These are phyloP conservation scores for Archocentrus centrarchus DNA, from an alignment of 2,113 vertebrate genomes.

Conservation along the genomic window DNA sequence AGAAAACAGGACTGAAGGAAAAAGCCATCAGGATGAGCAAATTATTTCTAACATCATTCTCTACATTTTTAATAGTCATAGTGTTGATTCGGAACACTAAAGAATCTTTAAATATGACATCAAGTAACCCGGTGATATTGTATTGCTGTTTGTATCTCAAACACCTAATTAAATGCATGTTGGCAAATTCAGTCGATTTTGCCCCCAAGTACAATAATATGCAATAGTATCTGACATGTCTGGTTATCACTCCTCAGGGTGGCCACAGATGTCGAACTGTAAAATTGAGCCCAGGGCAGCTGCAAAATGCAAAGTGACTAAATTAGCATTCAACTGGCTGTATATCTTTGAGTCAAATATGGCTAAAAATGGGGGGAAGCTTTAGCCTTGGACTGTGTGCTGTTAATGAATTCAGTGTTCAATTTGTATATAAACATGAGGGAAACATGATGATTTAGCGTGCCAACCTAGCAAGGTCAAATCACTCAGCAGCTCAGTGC, in stretches of 20 bases:
- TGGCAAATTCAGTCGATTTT: conserved; percentile 13
- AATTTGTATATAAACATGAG: conserved; percentile 48
- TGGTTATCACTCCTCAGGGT: conserved; percentile 21
- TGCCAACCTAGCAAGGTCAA: conserved; percentile 35
- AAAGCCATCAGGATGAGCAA: neutral
- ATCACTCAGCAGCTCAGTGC: conserved; percentile 35
- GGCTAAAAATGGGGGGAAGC: neutral
- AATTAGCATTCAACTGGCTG: conserved; percentile 18
- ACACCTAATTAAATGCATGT: conserved; percentile 18
- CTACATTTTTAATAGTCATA: neutral
- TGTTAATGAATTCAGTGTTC: conserved; percentile 39
- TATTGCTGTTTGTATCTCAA: neutral
- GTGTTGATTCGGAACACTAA: neutral
- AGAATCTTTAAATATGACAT: conserved; percentile 9
- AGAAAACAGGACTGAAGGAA: neutral
- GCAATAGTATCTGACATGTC: conserved; percentile 30
- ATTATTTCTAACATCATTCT: neutral
- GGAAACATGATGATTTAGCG: conserved; percentile 38
- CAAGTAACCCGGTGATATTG: neutral
- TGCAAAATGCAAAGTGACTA: conserved; percentile 23
- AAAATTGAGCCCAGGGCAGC: conserved; percentile 1
- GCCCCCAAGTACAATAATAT: neutral
- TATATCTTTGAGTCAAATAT: conserved; percentile 26
- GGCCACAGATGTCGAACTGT: conserved; percentile 14
- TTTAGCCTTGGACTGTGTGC: neutral